Conservation (phyloP, 2,113 vertebrate species). For the Carassius gibelio region DNA sequence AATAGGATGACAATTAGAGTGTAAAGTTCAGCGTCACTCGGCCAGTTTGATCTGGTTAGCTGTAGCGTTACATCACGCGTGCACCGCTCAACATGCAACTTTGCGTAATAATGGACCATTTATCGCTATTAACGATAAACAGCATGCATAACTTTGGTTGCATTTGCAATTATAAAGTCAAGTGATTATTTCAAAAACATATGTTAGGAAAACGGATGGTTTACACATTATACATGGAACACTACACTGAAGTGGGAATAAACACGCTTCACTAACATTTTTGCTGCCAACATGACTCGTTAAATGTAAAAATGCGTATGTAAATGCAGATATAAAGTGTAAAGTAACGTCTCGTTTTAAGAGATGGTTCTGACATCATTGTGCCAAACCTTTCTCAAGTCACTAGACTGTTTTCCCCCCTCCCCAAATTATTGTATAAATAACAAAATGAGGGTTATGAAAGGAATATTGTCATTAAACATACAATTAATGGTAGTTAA, state of each 20-base stretch:
- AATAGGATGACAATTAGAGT: conserved; percentile 78
- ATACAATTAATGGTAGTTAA: neutral
- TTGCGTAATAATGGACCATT: neutral
- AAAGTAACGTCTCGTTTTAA: neutral
- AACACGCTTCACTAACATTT: neutral
- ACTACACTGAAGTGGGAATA: neutral
- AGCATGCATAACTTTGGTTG: neutral
- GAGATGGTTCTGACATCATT: neutral
- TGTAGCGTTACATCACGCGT: conserved; percentile 80
- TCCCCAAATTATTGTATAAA: neutral
- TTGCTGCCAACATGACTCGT: neutral
- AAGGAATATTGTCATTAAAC: neutral
- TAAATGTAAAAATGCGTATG: neutral
- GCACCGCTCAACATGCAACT: neutral
- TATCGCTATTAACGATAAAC: neutral
- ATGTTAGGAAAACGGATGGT: neutral
- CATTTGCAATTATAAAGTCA: neutral
- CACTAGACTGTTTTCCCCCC: neutral
- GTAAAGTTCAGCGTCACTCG: conserved; percentile 83
- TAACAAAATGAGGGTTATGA: neutral
- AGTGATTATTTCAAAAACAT: neutral
- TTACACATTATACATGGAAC: neutral
- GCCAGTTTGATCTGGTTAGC: conserved; percentile 88
- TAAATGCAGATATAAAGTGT: neutral
- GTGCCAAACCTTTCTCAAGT: neutral